Conservation (phyloP, 2,113 vertebrate species). For the Nycticebus coucang region DNA sequence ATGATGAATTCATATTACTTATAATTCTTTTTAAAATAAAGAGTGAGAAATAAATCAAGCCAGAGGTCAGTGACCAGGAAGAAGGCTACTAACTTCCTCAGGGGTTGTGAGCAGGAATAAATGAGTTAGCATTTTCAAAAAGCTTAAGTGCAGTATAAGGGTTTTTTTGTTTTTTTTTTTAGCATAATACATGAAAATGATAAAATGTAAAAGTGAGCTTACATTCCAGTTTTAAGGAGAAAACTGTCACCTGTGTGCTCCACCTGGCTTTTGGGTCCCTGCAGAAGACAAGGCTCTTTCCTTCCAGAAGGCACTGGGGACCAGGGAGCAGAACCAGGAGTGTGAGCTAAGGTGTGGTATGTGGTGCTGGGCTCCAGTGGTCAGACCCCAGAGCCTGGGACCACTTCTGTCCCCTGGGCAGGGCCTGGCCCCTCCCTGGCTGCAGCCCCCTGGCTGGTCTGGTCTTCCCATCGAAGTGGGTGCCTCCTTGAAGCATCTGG, state of each 20-base stretch:
- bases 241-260: not conserved
- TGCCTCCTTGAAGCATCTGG: too few relatives aligned
- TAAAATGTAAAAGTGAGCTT: not conserved
- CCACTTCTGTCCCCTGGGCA: not conserved
- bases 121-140: not conserved
- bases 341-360: too few relatives aligned
- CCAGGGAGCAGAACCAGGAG: not conserved
- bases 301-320: not conserved
- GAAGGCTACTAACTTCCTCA: too few relatives aligned
- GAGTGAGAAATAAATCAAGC: not conserved
- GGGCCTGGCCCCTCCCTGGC: not conserved
- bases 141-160: not conserved
- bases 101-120: too few relatives aligned
- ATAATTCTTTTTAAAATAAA: not conserved
- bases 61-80: too few relatives aligned
- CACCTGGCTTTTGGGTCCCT: not conserved
- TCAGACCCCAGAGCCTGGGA: too few relatives aligned
- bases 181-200: not conserved
- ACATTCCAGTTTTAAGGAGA: not conserved
- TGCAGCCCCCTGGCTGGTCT: not conserved
- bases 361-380: not conserved
- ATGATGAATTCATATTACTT: not conserved
- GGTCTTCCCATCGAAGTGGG: not conserved
- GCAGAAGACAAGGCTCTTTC: not conserved
- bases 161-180: not conserved